These are phyloP conservation scores for Scolopax rusticola DNA, from an alignment of 2,797 vertebrate genomes.

Conservation along the genomic window DNA sequence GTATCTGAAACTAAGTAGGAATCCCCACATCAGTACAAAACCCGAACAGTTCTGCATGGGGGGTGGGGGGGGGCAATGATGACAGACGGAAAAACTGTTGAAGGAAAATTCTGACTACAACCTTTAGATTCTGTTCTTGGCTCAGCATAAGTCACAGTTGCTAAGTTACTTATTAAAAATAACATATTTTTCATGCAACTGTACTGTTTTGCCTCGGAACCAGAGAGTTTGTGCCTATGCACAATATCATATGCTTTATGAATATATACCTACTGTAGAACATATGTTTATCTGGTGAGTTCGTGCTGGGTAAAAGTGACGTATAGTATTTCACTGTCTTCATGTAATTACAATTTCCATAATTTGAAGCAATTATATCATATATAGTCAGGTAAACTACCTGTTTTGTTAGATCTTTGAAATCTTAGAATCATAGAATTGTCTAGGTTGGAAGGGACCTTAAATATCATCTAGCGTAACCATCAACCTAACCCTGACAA, in stretches of 20 bases:
- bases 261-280: not conserved
- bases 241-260: not conserved
- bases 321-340: not conserved
- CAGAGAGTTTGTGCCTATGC: not conserved
- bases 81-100: not conserved
- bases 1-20: not conserved
- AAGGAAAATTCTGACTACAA: not conserved
- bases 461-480: no score
- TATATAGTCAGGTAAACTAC: not conserved
- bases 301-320: not conserved
- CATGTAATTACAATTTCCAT: not conserved
- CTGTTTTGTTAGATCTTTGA: not conserved
- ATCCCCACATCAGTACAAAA: not conserved
- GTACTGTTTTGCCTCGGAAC: not conserved
- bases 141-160: not conserved
- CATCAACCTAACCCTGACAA: no score
- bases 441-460: no score
- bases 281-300: not conserved
- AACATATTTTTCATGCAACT: not conserved
- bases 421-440: not conserved
- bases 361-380: not conserved
- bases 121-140: not conserved
- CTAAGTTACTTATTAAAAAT: slow-evolving; percentile 2
- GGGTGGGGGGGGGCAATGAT: not conserved
- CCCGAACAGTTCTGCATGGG: not conserved